phyloP scores from a whole-genome alignment of 1,140 invertebrate species.

The Oryctes rhinoceros region DNA sequence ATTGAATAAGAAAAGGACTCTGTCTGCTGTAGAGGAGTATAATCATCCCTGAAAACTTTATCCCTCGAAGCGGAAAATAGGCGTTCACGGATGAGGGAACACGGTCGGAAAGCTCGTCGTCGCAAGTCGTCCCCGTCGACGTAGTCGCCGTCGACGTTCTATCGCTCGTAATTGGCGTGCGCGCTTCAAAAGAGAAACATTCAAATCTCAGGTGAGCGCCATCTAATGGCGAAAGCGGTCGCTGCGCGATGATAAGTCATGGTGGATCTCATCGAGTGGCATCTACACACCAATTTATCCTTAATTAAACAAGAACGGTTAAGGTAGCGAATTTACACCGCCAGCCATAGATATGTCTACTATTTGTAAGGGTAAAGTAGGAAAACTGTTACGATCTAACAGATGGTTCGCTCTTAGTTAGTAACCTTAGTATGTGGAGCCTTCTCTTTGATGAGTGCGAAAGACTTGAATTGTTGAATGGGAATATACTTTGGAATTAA shows the following conservation, averaged over 20 bases:
- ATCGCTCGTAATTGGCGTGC: slow-evolving; percentile 24
- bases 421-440: too few relatives aligned
- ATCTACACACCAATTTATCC: slow-evolving; percentile 13
- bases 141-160: not conserved
- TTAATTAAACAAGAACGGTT: slow-evolving; percentile 30
- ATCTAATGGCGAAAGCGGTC: not conserved
- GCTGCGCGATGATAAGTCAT: slow-evolving; percentile 20
- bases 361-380: too few relatives aligned
- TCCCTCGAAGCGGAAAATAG: slow-evolving; percentile 33
- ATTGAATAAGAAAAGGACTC: slow-evolving; percentile 39
- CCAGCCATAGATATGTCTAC: too few relatives aligned
- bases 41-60: slow-evolving; percentile 38
- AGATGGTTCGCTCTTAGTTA: too few relatives aligned
- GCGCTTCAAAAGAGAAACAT: slow-evolving; percentile 20
- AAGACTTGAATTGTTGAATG: too few relatives aligned
- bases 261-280: slow-evolving; percentile 1
- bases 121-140: not conserved
- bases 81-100: slow-evolving; percentile 22
- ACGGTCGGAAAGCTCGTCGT: slow-evolving; percentile 28
- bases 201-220: slow-evolving; percentile 36
- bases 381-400: too few relatives aligned
- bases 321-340: too few relatives aligned
- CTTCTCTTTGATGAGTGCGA: too few relatives aligned
- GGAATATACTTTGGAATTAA: too few relatives aligned
- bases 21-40: slow-evolving; percentile 15